Percentiles rank a stretch among this genome's conserved stretches.
Conservation (phyloP, 2,797 vertebrate species). For the Poliocrania exsul region DNA sequence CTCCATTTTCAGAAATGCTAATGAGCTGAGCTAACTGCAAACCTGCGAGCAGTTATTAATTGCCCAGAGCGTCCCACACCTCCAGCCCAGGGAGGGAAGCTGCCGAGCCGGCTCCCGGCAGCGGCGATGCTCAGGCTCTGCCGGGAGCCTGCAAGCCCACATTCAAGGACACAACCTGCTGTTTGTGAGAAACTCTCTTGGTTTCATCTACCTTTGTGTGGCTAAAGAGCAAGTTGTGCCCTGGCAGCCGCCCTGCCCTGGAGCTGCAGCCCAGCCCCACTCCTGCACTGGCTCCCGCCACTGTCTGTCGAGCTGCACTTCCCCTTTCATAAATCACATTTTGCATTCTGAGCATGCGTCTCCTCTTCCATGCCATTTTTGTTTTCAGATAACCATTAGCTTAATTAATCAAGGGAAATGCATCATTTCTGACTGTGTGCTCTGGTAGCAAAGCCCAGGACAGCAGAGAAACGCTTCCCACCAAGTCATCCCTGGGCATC, state of each 20-base stretch:
- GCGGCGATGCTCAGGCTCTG: neutral
- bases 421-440: neutral
- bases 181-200: fast-evolving
- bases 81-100: neutral
- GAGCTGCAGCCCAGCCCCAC: neutral
- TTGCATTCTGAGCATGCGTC: slow-evolving; percentile 61
- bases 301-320: slow-evolving; percentile 31
- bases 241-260: neutral
- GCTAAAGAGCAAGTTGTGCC: neutral
- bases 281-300: neutral
- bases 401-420: slow-evolving; percentile 49
- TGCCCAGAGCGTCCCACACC: neutral
- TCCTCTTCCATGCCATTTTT: slow-evolving; percentile 56
- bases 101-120: neutral
- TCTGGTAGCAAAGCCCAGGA: neutral
- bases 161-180: fast-evolving
- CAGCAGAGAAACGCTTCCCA: neutral
- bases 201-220: neutral
- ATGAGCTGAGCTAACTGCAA: neutral
- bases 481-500: neutral
- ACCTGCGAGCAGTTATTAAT: neutral
- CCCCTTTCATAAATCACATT: slow-evolving; percentile 50
- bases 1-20: neutral
- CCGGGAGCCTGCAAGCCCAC: neutral
- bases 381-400: slow-evolving; percentile 61